A percentile compares a stretch with the other conserved stretches of the same genome.
Conservation (phyloP, 2,888 invertebrate genomes). For the Rhagonycha fulva region DNA sequence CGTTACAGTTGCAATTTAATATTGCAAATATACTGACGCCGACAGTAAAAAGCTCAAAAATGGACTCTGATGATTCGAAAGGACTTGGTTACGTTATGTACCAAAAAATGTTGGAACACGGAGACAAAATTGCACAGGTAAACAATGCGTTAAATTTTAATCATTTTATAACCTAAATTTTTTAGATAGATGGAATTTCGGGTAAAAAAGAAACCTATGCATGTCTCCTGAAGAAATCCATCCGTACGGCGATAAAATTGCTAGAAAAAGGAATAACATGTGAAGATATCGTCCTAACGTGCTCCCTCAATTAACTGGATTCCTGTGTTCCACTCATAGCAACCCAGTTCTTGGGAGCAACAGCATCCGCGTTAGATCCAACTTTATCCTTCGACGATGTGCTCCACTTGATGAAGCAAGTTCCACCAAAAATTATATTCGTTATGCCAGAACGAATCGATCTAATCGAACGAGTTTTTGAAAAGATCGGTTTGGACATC, state of each 20-base stretch:
- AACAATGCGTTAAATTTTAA: not conserved
- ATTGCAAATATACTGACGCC: not conserved
- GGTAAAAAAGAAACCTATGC: slow-evolving; percentile 47
- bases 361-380: slow-evolving; percentile 42
- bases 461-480: not conserved
- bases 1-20: not conserved
- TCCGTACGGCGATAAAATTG: slow-evolving; percentile 4
- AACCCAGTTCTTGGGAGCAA: slow-evolving; percentile 54
- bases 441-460: not conserved
- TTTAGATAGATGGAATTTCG: slow-evolving; percentile 14
- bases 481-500: not conserved
- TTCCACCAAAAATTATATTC: slow-evolving; percentile 21
- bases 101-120: not conserved
- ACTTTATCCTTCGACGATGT: slow-evolving; percentile 36
- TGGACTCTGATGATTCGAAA: not conserved
- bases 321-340: slow-evolving; percentile 56
- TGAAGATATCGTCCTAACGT: slow-evolving; percentile 56
- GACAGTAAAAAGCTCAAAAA: not conserved
- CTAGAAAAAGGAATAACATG: slow-evolving; percentile 47
- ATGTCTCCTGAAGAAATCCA: slow-evolving; percentile 34
- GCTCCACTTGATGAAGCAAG: slow-evolving; percentile 35
- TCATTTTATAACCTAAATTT: not conserved
- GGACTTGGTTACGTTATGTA: not conserved
- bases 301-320: slow-evolving; percentile 56
- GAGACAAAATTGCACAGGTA: not conserved